phyloP scores from a whole-genome alignment of 2,888 invertebrate genomes.

The Mantis religiosa region DNA sequence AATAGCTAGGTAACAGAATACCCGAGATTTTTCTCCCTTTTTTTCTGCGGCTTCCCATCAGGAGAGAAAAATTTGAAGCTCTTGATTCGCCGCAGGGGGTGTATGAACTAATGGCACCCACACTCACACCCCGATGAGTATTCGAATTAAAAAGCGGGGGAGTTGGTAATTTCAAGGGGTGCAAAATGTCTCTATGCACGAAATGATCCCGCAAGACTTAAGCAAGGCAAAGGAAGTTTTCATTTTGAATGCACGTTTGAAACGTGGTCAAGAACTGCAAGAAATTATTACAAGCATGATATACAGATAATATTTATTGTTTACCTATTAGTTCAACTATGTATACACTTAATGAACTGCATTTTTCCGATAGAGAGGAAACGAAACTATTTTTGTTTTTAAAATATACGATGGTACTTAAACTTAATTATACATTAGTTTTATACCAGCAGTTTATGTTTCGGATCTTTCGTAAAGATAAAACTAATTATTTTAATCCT shows the following conservation, averaged over 20 bases:
- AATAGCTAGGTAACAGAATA: neutral
- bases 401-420: too few species aligned
- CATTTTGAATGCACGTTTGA: neutral
- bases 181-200: neutral
- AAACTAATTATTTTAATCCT: too few species aligned
- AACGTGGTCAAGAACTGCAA: too few species aligned
- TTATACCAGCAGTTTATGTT: too few species aligned
- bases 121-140: slow-evolving; percentile 9
- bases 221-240: neutral
- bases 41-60: neutral
- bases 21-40: neutral
- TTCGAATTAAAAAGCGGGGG: neutral
- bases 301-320: too few species aligned
- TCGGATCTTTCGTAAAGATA: too few species aligned
- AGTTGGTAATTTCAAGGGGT: neutral
- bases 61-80: slow-evolving; percentile 1
- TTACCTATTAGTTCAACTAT: too few species aligned
- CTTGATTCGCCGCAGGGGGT: slow-evolving; percentile 3
- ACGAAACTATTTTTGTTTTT: too few species aligned
- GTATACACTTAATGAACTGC: too few species aligned
- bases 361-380: too few species aligned
- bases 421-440: too few species aligned
- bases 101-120: slow-evolving; percentile 6
- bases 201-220: neutral
- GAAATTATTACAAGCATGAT: too few species aligned